Percentiles rank a stretch among this genome's conserved stretches.
These are phyloP conservation scores for Portevinia maculata DNA, from an alignment of 2,888 invertebrate genomes.

Conservation along the genomic window DNA sequence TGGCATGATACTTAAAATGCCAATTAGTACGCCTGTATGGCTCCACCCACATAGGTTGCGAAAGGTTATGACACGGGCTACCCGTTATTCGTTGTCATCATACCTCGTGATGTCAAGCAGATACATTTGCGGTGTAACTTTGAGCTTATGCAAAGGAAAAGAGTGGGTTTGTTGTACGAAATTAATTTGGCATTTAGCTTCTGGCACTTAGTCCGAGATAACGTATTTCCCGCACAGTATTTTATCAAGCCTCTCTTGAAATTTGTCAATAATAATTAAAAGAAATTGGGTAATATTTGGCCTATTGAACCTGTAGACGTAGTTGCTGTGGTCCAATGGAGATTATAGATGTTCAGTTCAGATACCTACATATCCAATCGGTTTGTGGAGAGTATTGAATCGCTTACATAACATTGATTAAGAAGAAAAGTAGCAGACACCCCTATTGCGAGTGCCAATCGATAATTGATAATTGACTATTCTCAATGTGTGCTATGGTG, in stretches of 20 bases:
- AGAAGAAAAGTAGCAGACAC: too few species aligned
- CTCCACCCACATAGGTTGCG: conserved; percentile 67
- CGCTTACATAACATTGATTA: too few species aligned
- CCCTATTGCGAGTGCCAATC: too few species aligned
- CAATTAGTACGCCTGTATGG: conserved; percentile 55
- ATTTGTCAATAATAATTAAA: conserved; percentile 22
- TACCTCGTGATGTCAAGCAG: conserved; percentile 22
- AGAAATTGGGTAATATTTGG: conserved; percentile 35
- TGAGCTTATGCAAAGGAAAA: conserved; percentile 6
- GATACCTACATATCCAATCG: too few species aligned
- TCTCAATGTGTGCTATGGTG: too few species aligned
- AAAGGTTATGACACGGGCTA: conserved; percentile 39
- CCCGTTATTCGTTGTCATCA: conserved; percentile 22
- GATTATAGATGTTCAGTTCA: too few species aligned
- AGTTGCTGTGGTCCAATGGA: too few species aligned
- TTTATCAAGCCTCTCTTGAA: conserved; percentile 23
- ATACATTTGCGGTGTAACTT: conserved; percentile 55
- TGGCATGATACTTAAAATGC: conserved; percentile 52
- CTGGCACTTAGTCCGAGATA: conserved; percentile 25
- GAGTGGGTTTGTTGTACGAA: conserved; percentile 4
- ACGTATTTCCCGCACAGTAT: conserved; percentile 4
- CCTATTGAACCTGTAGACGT: conserved; percentile 18
- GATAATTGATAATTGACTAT: too few species aligned
- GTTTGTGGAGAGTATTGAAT: too few species aligned
- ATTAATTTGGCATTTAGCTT: conserved; percentile 54